Evolutionary conservation across 1,140 invertebrate genomes (phyloP).

Genomic region (Dinothrombium tinctorium): DNA sequence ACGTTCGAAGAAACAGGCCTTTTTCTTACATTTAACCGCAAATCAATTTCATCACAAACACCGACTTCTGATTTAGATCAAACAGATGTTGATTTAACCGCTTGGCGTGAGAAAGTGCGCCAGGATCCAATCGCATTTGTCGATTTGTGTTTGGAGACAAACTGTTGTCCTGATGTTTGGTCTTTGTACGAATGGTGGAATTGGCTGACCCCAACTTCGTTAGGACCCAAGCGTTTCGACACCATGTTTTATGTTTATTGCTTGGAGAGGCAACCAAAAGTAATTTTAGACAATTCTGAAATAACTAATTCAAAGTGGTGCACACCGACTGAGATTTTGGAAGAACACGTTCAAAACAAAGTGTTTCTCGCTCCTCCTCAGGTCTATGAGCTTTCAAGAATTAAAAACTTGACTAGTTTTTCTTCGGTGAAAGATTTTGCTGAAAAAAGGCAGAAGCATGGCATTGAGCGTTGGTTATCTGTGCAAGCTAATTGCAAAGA

Average conservation of each 20-base stretch:
- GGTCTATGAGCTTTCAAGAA: constrained; percentile 22
- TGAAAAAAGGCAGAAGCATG: constrained; percentile 16
- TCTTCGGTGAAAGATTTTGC: constrained; percentile 18
- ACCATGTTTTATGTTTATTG: constrained; percentile 48
- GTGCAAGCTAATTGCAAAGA: constrained; percentile 20
- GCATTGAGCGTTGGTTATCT: constrained; percentile 22
- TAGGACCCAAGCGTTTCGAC: constrained; percentile 32
- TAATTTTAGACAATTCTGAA: constrained; percentile 34
- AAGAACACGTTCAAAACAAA: constrained; percentile 16
- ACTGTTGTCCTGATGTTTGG: constrained; percentile 56
- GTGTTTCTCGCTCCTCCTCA: constrained; percentile 26
- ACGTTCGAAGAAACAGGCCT: constrained; percentile 68
- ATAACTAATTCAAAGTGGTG: constrained; percentile 33
- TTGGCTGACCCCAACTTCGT: constrained; percentile 46
- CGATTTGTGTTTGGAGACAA: constrained; percentile 37
- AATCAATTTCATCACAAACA: background rate
- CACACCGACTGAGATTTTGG: constrained; percentile 19
- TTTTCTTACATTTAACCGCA: background rate
- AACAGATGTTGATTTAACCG: constrained; percentile 23
- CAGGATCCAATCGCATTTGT: constrained; percentile 44
- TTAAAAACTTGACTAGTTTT: constrained; percentile 14
- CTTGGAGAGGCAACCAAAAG: constrained; percentile 29
- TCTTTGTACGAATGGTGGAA: constrained; percentile 55
- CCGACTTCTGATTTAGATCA: background rate
- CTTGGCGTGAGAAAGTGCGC: constrained; percentile 42